Base-by-base conservation (phyloP, 2,113 vertebrate genomes). In the Passer montanus region DNA sequence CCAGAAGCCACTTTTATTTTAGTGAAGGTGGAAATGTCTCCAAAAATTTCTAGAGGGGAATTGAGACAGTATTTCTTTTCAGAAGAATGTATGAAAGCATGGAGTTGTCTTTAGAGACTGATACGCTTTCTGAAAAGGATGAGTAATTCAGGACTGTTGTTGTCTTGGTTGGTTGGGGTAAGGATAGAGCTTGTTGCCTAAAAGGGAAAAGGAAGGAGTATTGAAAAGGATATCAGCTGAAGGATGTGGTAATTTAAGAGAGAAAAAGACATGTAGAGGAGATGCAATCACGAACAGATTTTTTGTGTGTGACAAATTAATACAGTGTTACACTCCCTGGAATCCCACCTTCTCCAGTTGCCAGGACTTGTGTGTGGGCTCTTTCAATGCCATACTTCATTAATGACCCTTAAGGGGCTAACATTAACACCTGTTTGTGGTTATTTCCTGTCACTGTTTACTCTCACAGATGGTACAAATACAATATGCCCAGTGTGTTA, bases 361-460 rank as follows among this genome's bases (percentile, higher is more conserved):
- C 80, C 52, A 79, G 39, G n/a, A 67, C 72, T 84, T 84, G 53
- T 72, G 85, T 90, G 90, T 72, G 88, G 79, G 90, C 58, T 76
- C 66, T 94, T 92, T 90, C 86, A 74, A 5, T 82, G 63, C 77
- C 64, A 81, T 82, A 88, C 88, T 97, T 97, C 87, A 70, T 89
- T 96, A 98, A 93, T 96, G 95, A 95, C 47, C 52, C 87, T 93
- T 93, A 91, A 76, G 73, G 66, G 73, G 77, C 95, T 97, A 94
- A 95, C 64, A 52, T 87, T 94, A 95, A 96, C 96, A 97, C 97
- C 97, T 98, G 96, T 93, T 97, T 92, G 93, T 86, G 59, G 94
- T 96, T 94, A 84, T 93, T 96, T 95, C 94, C 96, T 97, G 96
- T 97, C 87, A 95, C 93, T 97, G 79, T 95, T 93, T 94, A 90